phyloP scores from a whole-genome alignment of 1,140 invertebrate genomes.

The Bombus waltoni region DNA sequence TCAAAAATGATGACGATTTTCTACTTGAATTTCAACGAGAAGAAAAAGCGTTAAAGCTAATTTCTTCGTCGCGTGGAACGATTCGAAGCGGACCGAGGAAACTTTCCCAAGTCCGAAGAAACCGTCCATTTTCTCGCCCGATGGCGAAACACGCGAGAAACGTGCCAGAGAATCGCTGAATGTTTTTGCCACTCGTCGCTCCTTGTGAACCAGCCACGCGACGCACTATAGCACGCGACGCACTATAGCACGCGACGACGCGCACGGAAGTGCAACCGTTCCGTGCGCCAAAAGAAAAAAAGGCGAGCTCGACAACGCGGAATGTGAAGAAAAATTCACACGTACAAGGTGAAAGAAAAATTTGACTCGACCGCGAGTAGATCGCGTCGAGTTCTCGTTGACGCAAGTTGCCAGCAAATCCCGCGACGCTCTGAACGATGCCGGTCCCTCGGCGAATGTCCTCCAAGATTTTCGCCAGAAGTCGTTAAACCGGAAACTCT shows the following conservation, averaged over 20 bases:
- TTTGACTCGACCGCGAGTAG: background rate
- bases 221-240: conserved; percentile 2
- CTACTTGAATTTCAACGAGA: background rate
- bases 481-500: background rate
- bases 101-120: background rate
- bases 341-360: background rate
- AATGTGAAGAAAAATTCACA: background rate
- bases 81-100: too few species aligned
- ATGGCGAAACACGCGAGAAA: background rate
- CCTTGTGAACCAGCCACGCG: conserved; percentile 22
- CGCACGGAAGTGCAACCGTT: background rate
- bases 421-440: background rate
- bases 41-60: background rate
- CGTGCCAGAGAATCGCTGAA: conserved; percentile 10
- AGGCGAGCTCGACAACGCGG: background rate
- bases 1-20: too few species aligned
- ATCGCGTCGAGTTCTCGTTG: background rate
- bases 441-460: background rate
- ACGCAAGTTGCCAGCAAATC: background rate
- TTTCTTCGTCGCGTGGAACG: too few species aligned
- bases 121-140: background rate
- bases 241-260: conserved; percentile 9
- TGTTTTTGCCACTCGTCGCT: conserved; percentile 30
- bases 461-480: background rate
- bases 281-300: background rate